Percentiles rank a stretch among this genome's conserved stretches.
These are phyloP conservation scores for Eolophus roseicapilla DNA, from an alignment of 2,113 vertebrate species.

Conservation along the genomic window DNA sequence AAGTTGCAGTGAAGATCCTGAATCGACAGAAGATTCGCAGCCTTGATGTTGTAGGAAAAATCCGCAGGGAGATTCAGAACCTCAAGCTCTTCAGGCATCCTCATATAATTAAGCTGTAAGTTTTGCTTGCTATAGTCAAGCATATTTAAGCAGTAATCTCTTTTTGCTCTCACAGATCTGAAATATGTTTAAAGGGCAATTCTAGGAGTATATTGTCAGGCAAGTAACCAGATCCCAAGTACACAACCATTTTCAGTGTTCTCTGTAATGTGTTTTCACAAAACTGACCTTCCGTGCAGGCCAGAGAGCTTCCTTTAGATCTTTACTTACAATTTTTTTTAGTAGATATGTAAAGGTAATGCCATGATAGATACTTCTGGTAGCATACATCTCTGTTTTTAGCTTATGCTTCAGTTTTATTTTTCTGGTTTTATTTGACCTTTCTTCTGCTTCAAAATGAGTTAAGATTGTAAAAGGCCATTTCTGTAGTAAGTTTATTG, in stretches of 20 bases:
- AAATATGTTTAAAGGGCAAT: not conserved
- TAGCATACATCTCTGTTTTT: not conserved
- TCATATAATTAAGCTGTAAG: conserved; percentile 99
- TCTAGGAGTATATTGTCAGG: not conserved
- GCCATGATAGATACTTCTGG: not conserved
- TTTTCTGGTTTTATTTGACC: not conserved
- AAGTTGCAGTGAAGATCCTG: conserved; percentile 97
- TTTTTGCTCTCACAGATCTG: not conserved
- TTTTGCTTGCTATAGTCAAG: conserved; percentile 48
- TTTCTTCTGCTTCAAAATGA: not conserved
- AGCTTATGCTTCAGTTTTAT: not conserved
- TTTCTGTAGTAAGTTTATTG: not conserved
- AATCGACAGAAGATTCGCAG: conserved; percentile 99
- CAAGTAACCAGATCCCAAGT: not conserved
- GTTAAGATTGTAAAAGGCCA: not conserved
- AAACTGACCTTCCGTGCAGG: not conserved
- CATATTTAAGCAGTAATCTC: not conserved
- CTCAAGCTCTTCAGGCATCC: conserved; percentile 98
- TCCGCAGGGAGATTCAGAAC: conserved; percentile 97
- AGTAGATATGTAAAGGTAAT: not conserved
- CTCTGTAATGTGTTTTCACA: not conserved
- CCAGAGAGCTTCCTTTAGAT: not conserved
- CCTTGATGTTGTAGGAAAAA: conserved; percentile 97
- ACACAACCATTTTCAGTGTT: not conserved
- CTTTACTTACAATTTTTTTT: not conserved